Evolutionary conservation across 2,797 vertebrate species (phyloP).

Genomic region (Agapornis canus): DNA sequence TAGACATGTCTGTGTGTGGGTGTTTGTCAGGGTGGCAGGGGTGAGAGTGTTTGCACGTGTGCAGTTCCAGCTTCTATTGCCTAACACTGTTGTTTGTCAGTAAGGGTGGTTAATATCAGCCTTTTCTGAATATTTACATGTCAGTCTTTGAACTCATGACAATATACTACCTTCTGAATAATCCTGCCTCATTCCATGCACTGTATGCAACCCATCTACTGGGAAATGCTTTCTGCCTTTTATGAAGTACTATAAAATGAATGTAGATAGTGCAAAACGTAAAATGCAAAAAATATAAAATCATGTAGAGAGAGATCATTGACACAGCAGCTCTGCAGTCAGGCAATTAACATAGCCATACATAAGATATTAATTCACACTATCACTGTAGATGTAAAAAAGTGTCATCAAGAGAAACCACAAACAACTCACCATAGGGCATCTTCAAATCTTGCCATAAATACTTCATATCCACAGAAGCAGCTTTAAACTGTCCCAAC

Average conservation of each 20-base stretch:
- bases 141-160: not conserved
- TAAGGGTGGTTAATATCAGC: not conserved
- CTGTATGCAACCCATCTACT: not conserved
- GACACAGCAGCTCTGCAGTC: not conserved
- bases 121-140: not conserved
- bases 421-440: not conserved
- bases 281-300: not conserved
- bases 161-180: not conserved
- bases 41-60: rapidly evolving
- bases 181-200: not conserved
- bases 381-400: not conserved
- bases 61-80: not conserved
- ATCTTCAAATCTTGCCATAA: not conserved
- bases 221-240: not conserved
- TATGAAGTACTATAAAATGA: not conserved
- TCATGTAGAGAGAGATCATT: not conserved
- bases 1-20: rapidly evolving
- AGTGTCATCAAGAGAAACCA: not conserved
- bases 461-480: not conserved
- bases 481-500: not conserved
- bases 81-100: not conserved
- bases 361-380: not conserved
- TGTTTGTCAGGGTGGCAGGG: rapidly evolving
- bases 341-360: not conserved
- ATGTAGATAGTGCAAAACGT: not conserved